Base-by-base conservation (phyloP, 2,113 vertebrate genomes). In the Protobothrops mucrosquamatus region DNA sequence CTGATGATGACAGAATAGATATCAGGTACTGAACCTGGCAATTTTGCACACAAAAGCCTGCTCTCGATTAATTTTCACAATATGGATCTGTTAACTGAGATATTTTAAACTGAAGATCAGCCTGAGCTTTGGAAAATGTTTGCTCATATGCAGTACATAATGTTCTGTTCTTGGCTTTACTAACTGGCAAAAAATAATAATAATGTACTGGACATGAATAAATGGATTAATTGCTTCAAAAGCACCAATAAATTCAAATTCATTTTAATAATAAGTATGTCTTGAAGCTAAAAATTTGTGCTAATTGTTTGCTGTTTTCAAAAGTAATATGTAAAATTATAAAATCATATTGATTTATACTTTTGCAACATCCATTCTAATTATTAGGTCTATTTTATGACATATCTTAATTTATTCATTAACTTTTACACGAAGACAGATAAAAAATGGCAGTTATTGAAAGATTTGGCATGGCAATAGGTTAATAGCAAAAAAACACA, bases 361-460 rank as follows among this genome's bases (percentile, higher is more conserved):
- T 95, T 97, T 96, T 95, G 95, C 95, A 96, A 96, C 95, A 96
- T 97, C 95, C 94, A 92, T 96, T 96, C 96, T 96, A 96, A 97
- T 96, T 96, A 97, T 93, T 95, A 95, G 95, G 96, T 96, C 97
- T 97, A 96, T 97, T 97, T 97, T 97, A 97, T 96, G 97, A 97
- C 96, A 98, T 97, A 96, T 98, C 96, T 96, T 95, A 97, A 95
- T 95, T 97, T 96, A 97, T 97, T 96, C 96, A 98, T 98, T 97
- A 97, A 97, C 97, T 97, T 97, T 96, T 91, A 94, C 91, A 94
- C 96, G 97, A 91, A 96, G 94, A 97, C 74, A 97, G 96, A 0
- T 91, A 34, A 92, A 43, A 48, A 48, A 61, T 11, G 43, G 96
- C 94, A 48, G 46, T 15, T 95, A 93, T 94, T 94, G 93, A 69